These are phyloP conservation scores for Stenichneumon culpator DNA, from an alignment of 2,888 invertebrate species.

Conservation along the genomic window DNA sequence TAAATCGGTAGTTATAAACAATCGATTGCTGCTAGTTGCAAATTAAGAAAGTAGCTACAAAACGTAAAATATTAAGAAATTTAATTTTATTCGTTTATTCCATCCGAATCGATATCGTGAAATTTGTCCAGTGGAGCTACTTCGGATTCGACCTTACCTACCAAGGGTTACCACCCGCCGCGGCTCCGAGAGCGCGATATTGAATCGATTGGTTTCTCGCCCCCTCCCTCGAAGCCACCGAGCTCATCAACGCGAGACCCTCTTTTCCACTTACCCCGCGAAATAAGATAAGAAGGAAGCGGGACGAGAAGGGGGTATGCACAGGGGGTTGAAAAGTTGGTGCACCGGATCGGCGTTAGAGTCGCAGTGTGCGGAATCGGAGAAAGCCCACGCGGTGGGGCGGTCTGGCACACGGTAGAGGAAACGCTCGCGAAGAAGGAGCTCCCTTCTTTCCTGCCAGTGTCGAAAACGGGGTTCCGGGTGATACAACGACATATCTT, in stretches of 20 bases:
- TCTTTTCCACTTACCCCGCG: conserved; percentile 9
- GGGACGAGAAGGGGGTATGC: background rate
- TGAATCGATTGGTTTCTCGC: conserved; percentile 41
- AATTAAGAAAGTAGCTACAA: background rate
- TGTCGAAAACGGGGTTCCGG: conserved; percentile 67
- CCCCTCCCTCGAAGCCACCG: conserved; percentile 14
- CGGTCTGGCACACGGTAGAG: background rate
- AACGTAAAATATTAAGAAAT: background rate
- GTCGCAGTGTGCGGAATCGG: conserved; percentile 49
- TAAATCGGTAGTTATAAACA: no score
- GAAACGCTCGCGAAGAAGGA: background rate
- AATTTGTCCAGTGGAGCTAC: background rate
- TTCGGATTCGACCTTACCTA: conserved; percentile 40
- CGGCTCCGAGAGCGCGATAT: background rate
- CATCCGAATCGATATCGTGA: background rate
- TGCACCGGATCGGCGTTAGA: conserved; percentile 54
- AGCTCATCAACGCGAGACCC: background rate
- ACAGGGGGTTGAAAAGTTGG: conserved; percentile 21
- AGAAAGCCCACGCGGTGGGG: conserved; percentile 56
- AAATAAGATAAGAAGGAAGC: conserved; percentile 1
- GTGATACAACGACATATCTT: conserved; percentile 67
- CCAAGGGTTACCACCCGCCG: conserved; percentile 31
- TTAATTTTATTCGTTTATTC: background rate
- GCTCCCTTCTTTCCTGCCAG: conserved; percentile 5
- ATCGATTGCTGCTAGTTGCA: no score